Base-by-base conservation (phyloP, 2,113 vertebrate genomes). In the Ctenodactylus gundi region DNA sequence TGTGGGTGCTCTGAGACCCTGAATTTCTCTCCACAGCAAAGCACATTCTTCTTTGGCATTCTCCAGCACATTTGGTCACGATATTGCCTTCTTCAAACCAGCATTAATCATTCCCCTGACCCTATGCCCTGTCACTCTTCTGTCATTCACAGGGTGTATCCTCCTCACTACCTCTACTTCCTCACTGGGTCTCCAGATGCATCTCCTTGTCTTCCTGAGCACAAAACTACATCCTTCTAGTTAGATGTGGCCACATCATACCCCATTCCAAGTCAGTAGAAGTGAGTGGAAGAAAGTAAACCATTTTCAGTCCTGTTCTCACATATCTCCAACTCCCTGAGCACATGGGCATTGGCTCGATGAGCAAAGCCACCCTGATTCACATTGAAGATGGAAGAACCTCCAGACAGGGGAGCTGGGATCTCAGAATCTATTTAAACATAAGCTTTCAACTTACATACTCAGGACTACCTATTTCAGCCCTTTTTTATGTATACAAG, bases 181-280 rank as follows among this genome's bases (percentile, higher is more conserved):
- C 46, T 55, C 36, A 0, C 6, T 13, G 36, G 76, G 80, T 46
- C 29, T 21, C 64, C 29, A 77, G 78, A 82, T 20, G 25, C 44
- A 75, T 21, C 25, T 68, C 51, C 13, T 29, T 11, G 31, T 93
- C 80, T 23, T 81, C 53, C 68, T 53, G 44, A 41, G 23, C 78
- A 62, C 15, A 23, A n/a, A 84, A 85, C 27, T 57, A 70, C 60
- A 96, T 92, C 88, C 25, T 91, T 88, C 76, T 60, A 58, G 18
- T 70, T 65, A 75, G 62, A 23, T 75, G 46, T 62, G 83, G 53
- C 64, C 83, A 51, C 1, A 6, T 41, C 1, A 6, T 41, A 20
- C 7, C 0, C 8, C 27, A 7, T 3, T 65, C 65, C 72, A 78
- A 67, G 78, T 31, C 80, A 21, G 39, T 25, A 67, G 44, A 7